phyloP scores from a whole-genome alignment of 2,888 invertebrate species.

The Osmoderma eremita region DNA sequence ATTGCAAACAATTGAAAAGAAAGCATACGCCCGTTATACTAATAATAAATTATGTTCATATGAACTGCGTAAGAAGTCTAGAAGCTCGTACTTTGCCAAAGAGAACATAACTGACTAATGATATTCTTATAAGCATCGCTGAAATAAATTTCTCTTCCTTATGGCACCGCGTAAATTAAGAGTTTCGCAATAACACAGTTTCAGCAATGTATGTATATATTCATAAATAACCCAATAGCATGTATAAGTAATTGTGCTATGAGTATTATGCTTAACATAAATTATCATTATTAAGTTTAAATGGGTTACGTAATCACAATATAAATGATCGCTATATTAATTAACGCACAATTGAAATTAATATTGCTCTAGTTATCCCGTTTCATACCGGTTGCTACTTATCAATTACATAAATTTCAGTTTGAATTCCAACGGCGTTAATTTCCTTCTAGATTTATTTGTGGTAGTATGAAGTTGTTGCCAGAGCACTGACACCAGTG shows the following conservation, averaged over 20 bases:
- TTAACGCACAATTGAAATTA: conserved; percentile 35
- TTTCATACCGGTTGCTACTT: conserved; percentile 2
- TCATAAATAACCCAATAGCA: conserved; percentile 13
- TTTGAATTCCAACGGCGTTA: conserved; percentile 13
- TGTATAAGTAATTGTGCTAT: conserved; percentile 5
- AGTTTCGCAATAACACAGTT: conserved; percentile 11
- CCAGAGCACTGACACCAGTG: conserved; percentile 6
- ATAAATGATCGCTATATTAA: conserved; percentile 27
- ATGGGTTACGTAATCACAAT: conserved; percentile 16
- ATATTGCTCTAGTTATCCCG: conserved; percentile 30
- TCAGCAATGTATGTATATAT: not conserved
- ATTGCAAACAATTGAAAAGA: not conserved
- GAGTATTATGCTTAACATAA: conserved; percentile 10
- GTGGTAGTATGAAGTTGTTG: conserved; percentile 33
- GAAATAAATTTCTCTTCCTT: conserved; percentile 16
- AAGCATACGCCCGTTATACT: not conserved
- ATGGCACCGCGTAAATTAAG: conserved; percentile 2
- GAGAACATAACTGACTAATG: not conserved
- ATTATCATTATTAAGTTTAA: conserved; percentile 23
- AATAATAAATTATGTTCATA: no score
- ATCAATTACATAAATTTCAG: conserved; percentile 25
- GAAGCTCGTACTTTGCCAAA: not conserved
- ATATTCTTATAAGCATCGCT: conserved; percentile 1
- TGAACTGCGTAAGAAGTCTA: not conserved
- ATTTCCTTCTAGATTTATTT: conserved; percentile 34